Evolutionary conservation across 2,797 vertebrate species (phyloP), one percentile per base, ranked within the genome.

Genomic region (Leuciscus waleckii): DNA sequence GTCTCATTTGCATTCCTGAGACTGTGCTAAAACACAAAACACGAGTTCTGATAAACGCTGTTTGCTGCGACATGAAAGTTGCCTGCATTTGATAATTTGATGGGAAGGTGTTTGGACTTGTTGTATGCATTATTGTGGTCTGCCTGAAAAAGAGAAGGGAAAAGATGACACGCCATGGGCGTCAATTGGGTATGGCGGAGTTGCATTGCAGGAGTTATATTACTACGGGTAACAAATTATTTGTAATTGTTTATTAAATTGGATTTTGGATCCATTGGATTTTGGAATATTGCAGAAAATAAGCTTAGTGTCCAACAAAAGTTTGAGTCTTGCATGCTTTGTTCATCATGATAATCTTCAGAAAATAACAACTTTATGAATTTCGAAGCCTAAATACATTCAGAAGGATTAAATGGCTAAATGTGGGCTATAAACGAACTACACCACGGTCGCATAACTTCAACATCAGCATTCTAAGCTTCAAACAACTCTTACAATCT

Each of bases 1-100:
- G 43, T 16, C 35, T 74, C 17, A 92, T 91, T 93, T 90, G 89
- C 89, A 92, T 94, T 92, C 79, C 85, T 87, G 35, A 79, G 76
- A 75, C 76, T 67, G 32, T 13, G 17, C 26, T 56, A 79, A 84
- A 84, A 78, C 37, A 54, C n/a, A 19, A 79, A 79, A 85, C 75
- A 79, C 2, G 1, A 61, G 39, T 79, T 85, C 67, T 71, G 76
- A 85, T 79, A 79, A 85, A 79, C 6, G 54, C 1, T 0, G 19
- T 69, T 58, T 85, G 51, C 39, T 17, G 67, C 3, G 21, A 71
- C 67, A 79, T 71, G 37, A 84, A 85, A 79, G 39, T 85, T 21
- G 10, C 29, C n/a, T 19, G 32, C 61, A 32, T 76, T 83, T 83
- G 23, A 70, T 58, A 23, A 78, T 78, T 77, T 51, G 63, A 78